Percentiles rank a stretch among this genome's conserved stretches.
Conservation (phyloP, 35 echinoderm and acorn worm genomes). For the Lytechinus pictus region DNA sequence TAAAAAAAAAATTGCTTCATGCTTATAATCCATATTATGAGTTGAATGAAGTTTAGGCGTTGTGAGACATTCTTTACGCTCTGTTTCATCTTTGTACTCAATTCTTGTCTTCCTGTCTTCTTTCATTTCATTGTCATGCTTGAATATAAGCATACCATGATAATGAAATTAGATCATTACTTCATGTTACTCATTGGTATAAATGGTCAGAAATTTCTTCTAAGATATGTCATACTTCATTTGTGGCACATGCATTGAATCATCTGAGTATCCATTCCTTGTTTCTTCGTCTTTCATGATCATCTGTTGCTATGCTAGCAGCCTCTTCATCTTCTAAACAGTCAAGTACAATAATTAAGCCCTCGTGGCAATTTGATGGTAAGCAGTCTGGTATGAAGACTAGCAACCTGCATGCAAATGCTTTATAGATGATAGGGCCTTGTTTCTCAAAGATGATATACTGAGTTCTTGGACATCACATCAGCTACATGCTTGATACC, state of each 20-base stretch:
- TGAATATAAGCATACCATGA: too few relatives aligned
- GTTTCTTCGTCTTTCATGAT: not conserved
- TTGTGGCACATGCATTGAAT: not conserved
- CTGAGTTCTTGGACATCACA: too few relatives aligned
- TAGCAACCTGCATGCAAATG: not conserved
- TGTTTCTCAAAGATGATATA: too few relatives aligned
- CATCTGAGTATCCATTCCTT: not conserved
- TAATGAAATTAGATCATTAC: not conserved
- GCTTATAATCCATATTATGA: too few relatives aligned
- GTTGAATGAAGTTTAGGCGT: too few relatives aligned
- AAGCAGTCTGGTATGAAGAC: not conserved
- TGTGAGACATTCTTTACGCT: not conserved
- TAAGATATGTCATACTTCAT: not conserved
- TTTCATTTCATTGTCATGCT: too few relatives aligned
- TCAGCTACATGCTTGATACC: too few relatives aligned
- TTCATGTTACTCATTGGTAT: not conserved
- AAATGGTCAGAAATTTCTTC: not conserved
- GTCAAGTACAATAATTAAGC: not conserved
- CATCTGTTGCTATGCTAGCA: not conserved
- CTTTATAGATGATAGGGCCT: not conserved
- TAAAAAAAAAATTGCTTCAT: too few relatives aligned
- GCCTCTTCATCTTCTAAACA: conserved; percentile 19
- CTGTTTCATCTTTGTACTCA: not conserved
- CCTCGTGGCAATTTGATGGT: conserved; percentile 36
- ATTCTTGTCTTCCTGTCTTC: too few relatives aligned